Evolutionary conservation across 2,113 vertebrate species (phyloP), one percentile per base, ranked within the genome.

Genomic region (Forbesichthys agassizii): DNA sequence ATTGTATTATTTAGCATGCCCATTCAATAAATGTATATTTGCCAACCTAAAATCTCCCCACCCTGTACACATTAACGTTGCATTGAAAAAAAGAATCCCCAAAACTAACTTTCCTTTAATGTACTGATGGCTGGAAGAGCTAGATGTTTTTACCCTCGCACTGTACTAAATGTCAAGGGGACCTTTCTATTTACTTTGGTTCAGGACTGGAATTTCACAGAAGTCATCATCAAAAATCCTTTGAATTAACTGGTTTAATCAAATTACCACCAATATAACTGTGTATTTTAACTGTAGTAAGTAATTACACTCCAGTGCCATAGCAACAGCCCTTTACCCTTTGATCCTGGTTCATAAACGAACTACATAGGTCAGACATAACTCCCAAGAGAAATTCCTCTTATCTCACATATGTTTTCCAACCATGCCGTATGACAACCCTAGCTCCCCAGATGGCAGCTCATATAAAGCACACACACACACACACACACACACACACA

Each of bases 371-470:
- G 71, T 82, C 70, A 70, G 72, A 75, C 55, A 64, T 68, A 56
- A 59, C 59, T 79, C 73, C 73, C 12, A 73, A 78, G 54, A 63
- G 61, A 61, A 82, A 82, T 78, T 77, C 64, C 64, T 78, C 55
- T 82, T 77, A 82, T 81, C 66, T 76, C 74, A 67, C 84, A 86
- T 33, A 59, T 83, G 85, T 75, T 75, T 74, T 74, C 65, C 74
- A 82, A 71, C 67, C 52, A 33, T 75, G 64, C 47, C 55, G 57
- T 56, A 61, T 69, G 66, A 84, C 68, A 64, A 20, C 69, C 51
- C 16, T 57, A 48, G 51, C 62, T 81, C 27, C 3, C 64, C 84
- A 86, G 71, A 78, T 84, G 78, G 69, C 20, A 63, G 20, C 63
- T 64, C 66, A 46, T n/a, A 52, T 55, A 11, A 70, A 74, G 48